Percentiles rank a stretch among this genome's conserved stretches.
These are phyloP conservation scores for Anthopleura sola DNA, from an alignment of 64 coral and sea anemone species.

Conservation along the genomic window DNA sequence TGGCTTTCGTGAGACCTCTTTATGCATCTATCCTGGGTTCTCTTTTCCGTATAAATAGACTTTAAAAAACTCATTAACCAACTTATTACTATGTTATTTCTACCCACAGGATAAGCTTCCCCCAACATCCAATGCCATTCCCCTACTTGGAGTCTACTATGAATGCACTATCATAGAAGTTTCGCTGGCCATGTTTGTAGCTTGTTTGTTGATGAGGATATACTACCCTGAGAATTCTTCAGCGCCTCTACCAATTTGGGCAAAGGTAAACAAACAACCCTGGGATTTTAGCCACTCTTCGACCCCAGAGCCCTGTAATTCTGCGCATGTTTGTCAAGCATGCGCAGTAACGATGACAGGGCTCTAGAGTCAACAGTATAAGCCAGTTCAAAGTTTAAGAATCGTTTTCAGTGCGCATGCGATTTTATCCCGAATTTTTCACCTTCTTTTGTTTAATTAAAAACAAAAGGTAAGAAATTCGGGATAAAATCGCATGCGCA, in stretches of 20 bases:
- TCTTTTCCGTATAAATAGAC: too few species aligned
- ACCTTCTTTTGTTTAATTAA: too few species aligned
- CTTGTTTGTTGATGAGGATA: conserved; percentile 80
- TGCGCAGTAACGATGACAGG: too few species aligned
- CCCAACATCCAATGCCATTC: conserved; percentile 82
- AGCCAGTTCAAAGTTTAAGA: too few species aligned
- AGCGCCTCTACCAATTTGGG: conserved; percentile 68
- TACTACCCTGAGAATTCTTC: conserved; percentile 73
- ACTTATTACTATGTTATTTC: background rate
- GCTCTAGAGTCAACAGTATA: background rate
- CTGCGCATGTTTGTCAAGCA: background rate
- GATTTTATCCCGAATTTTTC: too few species aligned
- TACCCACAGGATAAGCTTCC: conserved; percentile 67
- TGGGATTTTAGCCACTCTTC: background rate
- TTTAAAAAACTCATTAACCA: background rate
- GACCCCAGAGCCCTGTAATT: too few species aligned
- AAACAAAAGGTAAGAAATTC: too few species aligned
- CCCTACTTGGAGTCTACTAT: conserved; percentile 83
- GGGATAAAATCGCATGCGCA: too few species aligned
- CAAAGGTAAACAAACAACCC: conserved; percentile 32
- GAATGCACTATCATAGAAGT: conserved; percentile 89
- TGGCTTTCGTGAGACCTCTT: too few species aligned
- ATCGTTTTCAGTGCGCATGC: too few species aligned
- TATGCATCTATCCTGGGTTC: background rate
- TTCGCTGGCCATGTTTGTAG: conserved; percentile 87